Conservation (phyloP, 1,140 invertebrate species). For the Aricia agestis region DNA sequence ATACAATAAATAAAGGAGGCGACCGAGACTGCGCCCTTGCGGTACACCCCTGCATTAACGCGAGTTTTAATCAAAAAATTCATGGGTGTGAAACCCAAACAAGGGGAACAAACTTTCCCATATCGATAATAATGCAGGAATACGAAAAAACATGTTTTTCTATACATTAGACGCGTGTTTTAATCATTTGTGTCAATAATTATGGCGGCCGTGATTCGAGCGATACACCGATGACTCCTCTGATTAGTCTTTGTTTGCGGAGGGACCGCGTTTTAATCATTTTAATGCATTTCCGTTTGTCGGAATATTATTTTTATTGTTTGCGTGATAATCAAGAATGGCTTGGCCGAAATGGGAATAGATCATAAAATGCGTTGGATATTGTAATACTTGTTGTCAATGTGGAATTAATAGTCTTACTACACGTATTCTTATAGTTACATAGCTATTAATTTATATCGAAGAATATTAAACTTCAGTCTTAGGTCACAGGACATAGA, state of each 20-base stretch:
- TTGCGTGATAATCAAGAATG: too few relatives aligned
- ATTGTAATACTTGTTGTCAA: too few relatives aligned
- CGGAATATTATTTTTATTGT: neutral
- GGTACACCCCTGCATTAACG: slow-evolving; percentile 54
- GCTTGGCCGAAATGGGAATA: too few relatives aligned
- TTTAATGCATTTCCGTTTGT: slow-evolving; percentile 9
- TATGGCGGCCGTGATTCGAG: slow-evolving; percentile 39
- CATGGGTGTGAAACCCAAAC: slow-evolving; percentile 68
- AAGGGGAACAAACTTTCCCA: slow-evolving; percentile 63
- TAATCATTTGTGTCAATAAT: slow-evolving; percentile 59
- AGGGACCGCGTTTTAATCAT: slow-evolving; percentile 31
- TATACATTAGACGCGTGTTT: slow-evolving; percentile 40
- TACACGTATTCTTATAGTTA: too few relatives aligned
- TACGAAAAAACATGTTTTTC: slow-evolving; percentile 46
- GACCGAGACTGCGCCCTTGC: slow-evolving; percentile 51
- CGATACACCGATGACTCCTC: slow-evolving; percentile 42
- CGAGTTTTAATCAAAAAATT: slow-evolving; percentile 65
- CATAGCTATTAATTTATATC: too few relatives aligned
- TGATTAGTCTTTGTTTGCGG: slow-evolving; percentile 39
- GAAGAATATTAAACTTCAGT: too few relatives aligned
- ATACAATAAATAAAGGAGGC: slow-evolving; percentile 39
- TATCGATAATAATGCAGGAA: slow-evolving; percentile 64
- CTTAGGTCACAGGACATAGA: too few relatives aligned
- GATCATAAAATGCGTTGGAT: too few relatives aligned
- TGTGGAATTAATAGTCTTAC: too few relatives aligned